Evolutionary conservation across 2,888 invertebrate species (phyloP), one percentile per base, ranked within the genome.

Genomic region (Blastobasis lacticolella): DNA sequence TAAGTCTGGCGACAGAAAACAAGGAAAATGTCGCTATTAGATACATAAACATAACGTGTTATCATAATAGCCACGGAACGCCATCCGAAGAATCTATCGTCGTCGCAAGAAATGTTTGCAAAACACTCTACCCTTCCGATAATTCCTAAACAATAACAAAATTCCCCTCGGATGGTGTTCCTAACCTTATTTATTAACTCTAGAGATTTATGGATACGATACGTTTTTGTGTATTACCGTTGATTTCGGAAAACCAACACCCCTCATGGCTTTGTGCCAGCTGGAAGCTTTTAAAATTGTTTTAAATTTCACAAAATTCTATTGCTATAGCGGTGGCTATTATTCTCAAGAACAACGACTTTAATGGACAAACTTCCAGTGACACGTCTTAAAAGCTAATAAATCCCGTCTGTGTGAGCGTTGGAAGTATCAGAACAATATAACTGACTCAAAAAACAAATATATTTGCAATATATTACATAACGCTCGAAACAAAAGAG

Each of bases 241-340:
- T 81, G 79, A 78, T 80, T 80, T 80, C 76, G 71, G 57, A 55
- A 69, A 86, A 86, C 87, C 88, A 87, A 88, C 87, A 88, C 88
- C 88, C 88, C 88, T 85, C 63, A 73, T 86, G 88, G 88, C 88
- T 83, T 83, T 73, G 73, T 79, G 88, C 77, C 83, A 78, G 70
- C 80, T 86, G 81, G 84, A 87, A 86, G 85, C 77, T 82, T 84
- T 78, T 78, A 59, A 63, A 63, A 65, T 63, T 48, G 59, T 54
- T 61, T 57, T 41, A 41, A 55, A 57, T 59, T 61, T 23, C 23
- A 60, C 67, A 63, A 69, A 77, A 77, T 72, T 67, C 66, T 68
- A 50, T 44, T 50, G 50, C 52, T 46, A 48, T 52, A 49, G 48
- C 52, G 44, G 48, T 50, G 50, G 50, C 45, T 48, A 50, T 52